Percentiles rank a stretch among this genome's conserved stretches.
These are phyloP conservation scores for Dicerorhinus sumatrensis DNA, from an alignment of 2,113 vertebrate genomes.

Conservation along the genomic window DNA sequence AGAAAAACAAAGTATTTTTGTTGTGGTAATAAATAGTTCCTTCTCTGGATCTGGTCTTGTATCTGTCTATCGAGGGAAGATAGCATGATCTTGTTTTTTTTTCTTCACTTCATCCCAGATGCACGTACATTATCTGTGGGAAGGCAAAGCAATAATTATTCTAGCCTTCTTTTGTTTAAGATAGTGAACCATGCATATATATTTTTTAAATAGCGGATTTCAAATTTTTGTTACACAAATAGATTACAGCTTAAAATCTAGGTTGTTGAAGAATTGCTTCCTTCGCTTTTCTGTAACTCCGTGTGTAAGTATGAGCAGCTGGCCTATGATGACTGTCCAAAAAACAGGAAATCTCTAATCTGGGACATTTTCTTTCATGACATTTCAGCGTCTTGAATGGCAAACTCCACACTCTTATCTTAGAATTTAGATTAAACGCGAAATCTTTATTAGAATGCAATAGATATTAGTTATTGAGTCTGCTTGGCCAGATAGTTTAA, in stretches of 20 bases:
- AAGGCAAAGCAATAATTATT: constrained; percentile 30
- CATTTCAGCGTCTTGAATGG: not conserved
- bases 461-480: constrained; percentile 32
- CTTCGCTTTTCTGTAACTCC: not conserved
- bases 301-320: constrained; percentile 1
- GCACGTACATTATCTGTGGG: not conserved
- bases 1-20: not conserved
- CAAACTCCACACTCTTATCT: not conserved
- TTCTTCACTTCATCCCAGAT: not conserved
- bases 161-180: not conserved
- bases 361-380: constrained; percentile 25
- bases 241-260: not conserved
- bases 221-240: not conserved
- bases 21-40: not conserved
- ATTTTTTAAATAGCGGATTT: not conserved
- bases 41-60: not conserved
- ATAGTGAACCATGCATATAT: not conserved
- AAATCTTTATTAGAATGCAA: constrained; percentile 41
- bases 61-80: not conserved
- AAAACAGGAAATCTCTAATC: not conserved
- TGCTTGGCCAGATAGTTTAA: not conserved
- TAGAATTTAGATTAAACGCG: constrained; percentile 34
- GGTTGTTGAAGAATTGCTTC: constrained; percentile 5
- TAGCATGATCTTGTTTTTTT: not conserved
- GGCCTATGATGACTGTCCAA: not conserved